Evolutionary conservation across 2,113 vertebrate species (phyloP).

Genomic region (Solenodon paradoxus): DNA sequence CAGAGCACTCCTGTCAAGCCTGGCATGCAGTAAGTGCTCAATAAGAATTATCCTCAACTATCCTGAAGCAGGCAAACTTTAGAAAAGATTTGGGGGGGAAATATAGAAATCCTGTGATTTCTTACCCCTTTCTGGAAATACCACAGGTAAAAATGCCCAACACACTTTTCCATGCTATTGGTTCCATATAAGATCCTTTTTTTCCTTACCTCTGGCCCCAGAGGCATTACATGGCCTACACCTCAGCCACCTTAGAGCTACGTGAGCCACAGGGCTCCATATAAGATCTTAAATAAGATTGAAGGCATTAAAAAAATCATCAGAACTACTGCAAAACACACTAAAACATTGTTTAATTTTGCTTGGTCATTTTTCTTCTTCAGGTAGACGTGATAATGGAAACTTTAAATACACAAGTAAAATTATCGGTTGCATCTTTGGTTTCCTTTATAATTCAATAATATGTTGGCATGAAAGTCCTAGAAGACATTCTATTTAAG

Average conservation of each 20-base stretch:
- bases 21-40: fast-evolving
- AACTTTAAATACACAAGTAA: not conserved
- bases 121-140: not conserved
- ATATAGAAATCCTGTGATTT: fast-evolving
- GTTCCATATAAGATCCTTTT: not conserved
- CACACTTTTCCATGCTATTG: fast-evolving
- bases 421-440: not conserved
- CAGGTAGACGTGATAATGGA: fast-evolving
- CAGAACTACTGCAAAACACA: not conserved
- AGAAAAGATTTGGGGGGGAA: not conserved
- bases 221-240: too few species aligned
- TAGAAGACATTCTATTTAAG: not conserved
- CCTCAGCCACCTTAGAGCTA: too few species aligned
- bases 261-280: too few species aligned
- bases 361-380: not conserved
- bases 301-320: not conserved
- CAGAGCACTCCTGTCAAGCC: fast-evolving
- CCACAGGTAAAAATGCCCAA: not conserved
- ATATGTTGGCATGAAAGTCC: not conserved
- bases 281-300: not conserved
- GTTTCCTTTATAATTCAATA: not conserved
- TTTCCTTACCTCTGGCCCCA: too few species aligned
- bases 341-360: not conserved
- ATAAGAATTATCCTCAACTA: not conserved
- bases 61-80: not conserved